phyloP scores from a whole-genome alignment of 2,888 invertebrate species.

The Netelia melanura region DNA sequence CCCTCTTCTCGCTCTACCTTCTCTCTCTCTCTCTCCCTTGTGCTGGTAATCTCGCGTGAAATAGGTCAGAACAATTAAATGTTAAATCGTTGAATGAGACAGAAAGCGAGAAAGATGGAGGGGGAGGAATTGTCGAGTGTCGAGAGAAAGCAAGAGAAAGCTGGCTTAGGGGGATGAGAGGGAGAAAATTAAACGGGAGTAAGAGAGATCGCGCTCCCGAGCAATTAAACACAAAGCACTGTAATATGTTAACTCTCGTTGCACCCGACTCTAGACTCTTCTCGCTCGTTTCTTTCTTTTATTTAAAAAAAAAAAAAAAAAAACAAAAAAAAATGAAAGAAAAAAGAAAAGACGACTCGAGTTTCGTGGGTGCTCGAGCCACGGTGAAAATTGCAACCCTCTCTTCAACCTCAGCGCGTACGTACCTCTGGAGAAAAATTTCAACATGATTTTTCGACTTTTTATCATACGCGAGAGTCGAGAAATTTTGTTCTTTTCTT shows the following conservation, averaged over 20 bases:
- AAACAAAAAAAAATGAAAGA: not conserved
- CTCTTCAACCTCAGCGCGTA: too few species aligned
- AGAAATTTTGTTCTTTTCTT: not conserved
- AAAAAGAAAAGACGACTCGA: not conserved
- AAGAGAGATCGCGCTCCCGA: conserved; percentile 24
- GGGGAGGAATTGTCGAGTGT: not conserved
- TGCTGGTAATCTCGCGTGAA: conserved; percentile 29
- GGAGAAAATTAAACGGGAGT: not conserved
- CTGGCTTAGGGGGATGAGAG: not conserved
- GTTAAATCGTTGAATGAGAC: conserved; percentile 31
- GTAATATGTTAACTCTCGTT: conserved; percentile 15
- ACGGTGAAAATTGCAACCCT: not conserved
- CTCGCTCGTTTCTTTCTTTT: not conserved
- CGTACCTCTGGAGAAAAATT: too few species aligned
- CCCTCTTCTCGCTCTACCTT: not conserved
- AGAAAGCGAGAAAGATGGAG: not conserved
- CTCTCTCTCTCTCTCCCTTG: not conserved
- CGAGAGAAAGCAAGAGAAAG: not conserved
- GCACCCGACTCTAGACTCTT: not conserved
- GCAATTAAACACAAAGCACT: conserved; percentile 58
- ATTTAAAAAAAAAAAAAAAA: not conserved
- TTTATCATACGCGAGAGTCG: too few species aligned
- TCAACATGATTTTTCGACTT: too few species aligned
- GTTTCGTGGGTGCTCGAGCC: not conserved
- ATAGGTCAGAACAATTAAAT: conserved; percentile 59